Base-by-base conservation (phyloP, 2,113 vertebrate genomes). In the Ancistrus triradiatus region DNA sequence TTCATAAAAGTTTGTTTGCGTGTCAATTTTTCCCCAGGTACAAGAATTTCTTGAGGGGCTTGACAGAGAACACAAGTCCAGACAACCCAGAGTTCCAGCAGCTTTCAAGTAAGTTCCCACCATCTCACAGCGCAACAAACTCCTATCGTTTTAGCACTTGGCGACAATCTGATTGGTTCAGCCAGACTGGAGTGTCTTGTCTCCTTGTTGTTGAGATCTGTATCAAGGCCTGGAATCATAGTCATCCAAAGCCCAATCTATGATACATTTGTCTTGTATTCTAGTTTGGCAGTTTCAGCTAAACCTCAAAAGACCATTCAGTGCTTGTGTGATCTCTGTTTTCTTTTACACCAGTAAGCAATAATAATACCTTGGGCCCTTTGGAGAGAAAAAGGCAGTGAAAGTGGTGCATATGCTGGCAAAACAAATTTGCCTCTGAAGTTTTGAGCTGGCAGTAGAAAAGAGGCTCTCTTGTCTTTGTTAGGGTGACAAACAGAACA, bases 31-130 rank as follows among this genome's bases (percentile, higher is more conserved):
- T 42, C 43, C 24, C 38, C 38, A 89, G 86, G 77, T 83, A 95
- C 63, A 89, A 90, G 33, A 83, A 90, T 71, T 83, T 87, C 50
- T 71, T 80, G 28, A 52, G 55, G 60, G 72, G 87, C 69, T 72
- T 87, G 82, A 58, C 69, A 33, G 83, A 89, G 70, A 87, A 88
- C 69, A 83, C 81, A 17, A 83, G 70, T 70, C 86, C 72, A 52
- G 86, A 83, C 56, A 2, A 80, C 74, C 74, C 83, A 6, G 85
- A 85, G 79, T 83, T 90, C 75, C 81, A 84, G 7, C 84, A 89
- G 75, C 88, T 97, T 71, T 85, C 87, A 84, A 85, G 95, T 97
- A 89, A 75, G 31, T 68, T 40, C 67, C 9, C 10, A 13, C 42
- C n/a, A 40, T 69, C 1, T 24, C 19, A 15, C 37, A 22, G 14